Base-by-base conservation (phyloP, 1,140 invertebrate species). In the Heliconius nattereri region DNA sequence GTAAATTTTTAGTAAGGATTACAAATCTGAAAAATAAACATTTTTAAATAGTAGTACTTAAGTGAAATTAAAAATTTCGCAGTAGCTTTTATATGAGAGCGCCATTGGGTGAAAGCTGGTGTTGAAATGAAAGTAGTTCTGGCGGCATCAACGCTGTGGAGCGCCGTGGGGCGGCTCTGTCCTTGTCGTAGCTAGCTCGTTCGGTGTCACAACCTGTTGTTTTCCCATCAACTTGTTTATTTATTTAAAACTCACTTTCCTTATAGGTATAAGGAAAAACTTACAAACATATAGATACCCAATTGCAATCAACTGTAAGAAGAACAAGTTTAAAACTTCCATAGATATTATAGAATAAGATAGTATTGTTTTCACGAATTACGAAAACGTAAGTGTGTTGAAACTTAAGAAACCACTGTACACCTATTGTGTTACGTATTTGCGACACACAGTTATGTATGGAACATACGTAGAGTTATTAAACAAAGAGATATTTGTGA, bases 61-160 rank as follows among this genome's bases (percentile, higher is more conserved):
- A 66, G 60, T 66, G 60, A 40, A 37, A 45, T 76, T 71, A 66
- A 85, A 88, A 85, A 88, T 90, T 89, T 89, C 83, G 87, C 86
- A 88, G 86, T 88, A 89, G 83, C 85, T 91, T 90, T 89, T 89
- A 89, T 87, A 90, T 87, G 87, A 89, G 88, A 87, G 86, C 86
- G 85, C 81, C 78, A 71, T 79, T 78, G 79, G 87, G 92, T 91
- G 92, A 94, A 94, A 94, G 92, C 90, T 90, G 90, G 81, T 83
- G 85, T 89, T 85, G 88, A 92, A 94, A 94, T 91, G 92, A 93
- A 94, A 94, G 92, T 93, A 93, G 92, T 92, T 89, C 85, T 91
- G 85, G 81, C 85, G 85, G 81, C 85, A 85, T 87, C 84, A 84
- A 89, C 86, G 87, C 87, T 85, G 89, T 83, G 86, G 85, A 80